These are phyloP conservation scores for Ceratina australensis DNA, from an alignment of 1,140 invertebrate species.

Conservation along the genomic window DNA sequence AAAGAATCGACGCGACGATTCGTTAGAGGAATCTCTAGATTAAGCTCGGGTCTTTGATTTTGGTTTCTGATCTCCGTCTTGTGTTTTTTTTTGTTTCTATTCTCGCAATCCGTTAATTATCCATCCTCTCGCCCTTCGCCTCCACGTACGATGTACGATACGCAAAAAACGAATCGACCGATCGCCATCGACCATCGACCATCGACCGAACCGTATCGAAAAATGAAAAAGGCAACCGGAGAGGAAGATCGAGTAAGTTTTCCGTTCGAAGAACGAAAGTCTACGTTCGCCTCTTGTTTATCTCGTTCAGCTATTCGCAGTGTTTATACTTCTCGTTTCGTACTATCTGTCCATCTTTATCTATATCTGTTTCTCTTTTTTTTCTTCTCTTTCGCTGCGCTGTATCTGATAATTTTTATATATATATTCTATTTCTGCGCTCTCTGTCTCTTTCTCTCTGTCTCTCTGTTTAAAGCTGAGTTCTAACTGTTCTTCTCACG, in stretches of 20 bases:
- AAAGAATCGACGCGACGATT: background rate
- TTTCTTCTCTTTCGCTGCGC: slow-evolving; percentile 20
- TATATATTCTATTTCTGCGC: slow-evolving; percentile 23
- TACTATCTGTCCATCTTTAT: slow-evolving; percentile 11
- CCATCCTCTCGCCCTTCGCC: slow-evolving; percentile 62
- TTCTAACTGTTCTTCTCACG: slow-evolving; percentile 50
- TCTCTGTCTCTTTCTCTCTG: background rate
- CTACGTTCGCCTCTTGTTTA: slow-evolving; percentile 17
- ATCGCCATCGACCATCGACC: slow-evolving; percentile 63
- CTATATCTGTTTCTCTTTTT: slow-evolving; percentile 19
- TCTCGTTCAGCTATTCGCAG: slow-evolving; percentile 24
- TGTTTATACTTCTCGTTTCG: slow-evolving; percentile 41
- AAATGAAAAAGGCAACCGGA: slow-evolving; percentile 78
- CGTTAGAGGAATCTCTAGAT: too few relatives aligned
- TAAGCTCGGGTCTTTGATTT: slow-evolving; percentile 56
- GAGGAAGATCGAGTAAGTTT: slow-evolving; percentile 80
- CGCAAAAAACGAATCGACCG: slow-evolving; percentile 59
- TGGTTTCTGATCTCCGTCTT: slow-evolving; percentile 70
- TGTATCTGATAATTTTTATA: slow-evolving; percentile 22
- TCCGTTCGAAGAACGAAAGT: slow-evolving; percentile 12
- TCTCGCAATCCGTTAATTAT: slow-evolving; percentile 32
- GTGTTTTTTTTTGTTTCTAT: slow-evolving; percentile 66
- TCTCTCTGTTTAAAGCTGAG: slow-evolving; percentile 31
- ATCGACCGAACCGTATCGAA: slow-evolving; percentile 72
- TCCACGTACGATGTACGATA: slow-evolving; percentile 72